Percentiles rank a stretch among this genome's conserved stretches.
These are phyloP conservation scores for Ephydatia muelleri DNA, from an alignment of 37 sponge, comb jelly and placozoan species.

Conservation along the genomic window DNA sequence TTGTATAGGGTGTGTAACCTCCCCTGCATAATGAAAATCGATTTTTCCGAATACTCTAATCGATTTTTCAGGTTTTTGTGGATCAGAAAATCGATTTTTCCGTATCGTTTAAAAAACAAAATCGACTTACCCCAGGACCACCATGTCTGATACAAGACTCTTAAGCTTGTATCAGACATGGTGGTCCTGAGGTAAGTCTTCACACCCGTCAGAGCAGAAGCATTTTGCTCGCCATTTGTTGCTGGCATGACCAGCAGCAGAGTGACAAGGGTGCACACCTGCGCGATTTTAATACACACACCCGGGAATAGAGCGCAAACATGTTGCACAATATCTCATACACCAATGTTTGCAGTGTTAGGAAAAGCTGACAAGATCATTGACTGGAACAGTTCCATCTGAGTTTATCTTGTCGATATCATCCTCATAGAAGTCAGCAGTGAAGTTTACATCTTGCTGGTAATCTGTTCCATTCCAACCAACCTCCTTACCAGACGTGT, in stretches of 20 bases:
- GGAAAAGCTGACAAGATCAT: no score
- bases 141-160: no score
- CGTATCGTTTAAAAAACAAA: no score
- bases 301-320: not conserved
- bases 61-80: no score
- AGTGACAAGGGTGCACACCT: constrained; percentile 12
- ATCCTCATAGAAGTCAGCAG: no score
- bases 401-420: not conserved
- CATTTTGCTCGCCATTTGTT: not conserved
- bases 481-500: not conserved
- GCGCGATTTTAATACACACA: not conserved
- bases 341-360: not conserved
- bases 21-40: no score
- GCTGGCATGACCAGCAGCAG: constrained; percentile 58
- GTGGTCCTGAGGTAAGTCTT: constrained; percentile 52
- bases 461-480: not conserved
- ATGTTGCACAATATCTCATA: not conserved
- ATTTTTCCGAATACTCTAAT: no score
- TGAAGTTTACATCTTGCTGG: no score
- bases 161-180: no score
- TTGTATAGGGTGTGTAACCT: no score
- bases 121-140: no score
- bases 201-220: constrained; percentile 40
- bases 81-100: no score
- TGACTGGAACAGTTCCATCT: not conserved